Base-by-base conservation (phyloP, 2,797 vertebrate genomes). In the Hippoglossus hippoglossus region DNA sequence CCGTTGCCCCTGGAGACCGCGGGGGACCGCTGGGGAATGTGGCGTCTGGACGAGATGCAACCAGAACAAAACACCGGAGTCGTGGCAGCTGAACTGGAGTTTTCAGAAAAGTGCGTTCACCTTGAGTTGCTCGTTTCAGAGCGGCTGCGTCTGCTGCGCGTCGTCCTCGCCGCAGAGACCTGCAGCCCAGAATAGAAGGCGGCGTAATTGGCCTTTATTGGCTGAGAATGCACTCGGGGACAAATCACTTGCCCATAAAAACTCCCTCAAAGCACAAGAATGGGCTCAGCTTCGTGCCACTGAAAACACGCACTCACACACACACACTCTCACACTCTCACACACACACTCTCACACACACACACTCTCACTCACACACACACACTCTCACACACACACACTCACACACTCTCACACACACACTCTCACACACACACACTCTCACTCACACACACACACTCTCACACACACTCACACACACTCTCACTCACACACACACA, bases 1-100 rank as follows among this genome's bases (percentile, higher is more conserved):
- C 67, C 15, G 94, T 94, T 91, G 83, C 92, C 89, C 84, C 53
- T 68, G 84, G 94, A 93, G 82, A 95, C 89, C 63, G 73, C 81
- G 67, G 88, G 87, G 83, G 88, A 86, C 67, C 73, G 74, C 78
- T 80, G 73, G 77, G 89, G 93, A 94, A 95, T 95, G 94, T 67
- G 75, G 82, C 67, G 57, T 80, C 82, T 60, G 79, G 55, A 75
- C 52, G 65, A 73, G 49, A 62, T 16, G 61, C 13, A 52, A 18
- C 34, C 34, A 15, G 19, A 51, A 56, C 28, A 63, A 41, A 44
- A 76, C 5, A 0, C 44, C 1, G 4, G 13, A 13, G 39, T 3
- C 39, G 39, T 15, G 39, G 10, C 39, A 41, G 39, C 39, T 41
- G 10, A 11, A 15, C 13, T 5, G 25, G 28, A 7, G 28, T 8